These are phyloP conservation scores for Netelia inedita DNA, from an alignment of 2,888 invertebrate genomes.

Conservation along the genomic window DNA sequence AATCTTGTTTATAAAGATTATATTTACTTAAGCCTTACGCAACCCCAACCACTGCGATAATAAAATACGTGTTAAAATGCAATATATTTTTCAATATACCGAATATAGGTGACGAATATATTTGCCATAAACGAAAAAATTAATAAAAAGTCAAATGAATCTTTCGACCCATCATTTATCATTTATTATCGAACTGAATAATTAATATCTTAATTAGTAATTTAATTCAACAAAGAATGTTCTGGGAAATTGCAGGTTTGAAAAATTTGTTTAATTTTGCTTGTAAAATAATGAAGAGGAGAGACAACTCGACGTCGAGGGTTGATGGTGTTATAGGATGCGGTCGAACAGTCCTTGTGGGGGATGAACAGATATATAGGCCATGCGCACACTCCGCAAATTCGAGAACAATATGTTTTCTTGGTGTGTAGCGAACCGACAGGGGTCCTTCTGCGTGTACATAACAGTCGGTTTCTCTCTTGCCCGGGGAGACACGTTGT, in stretches of 20 bases:
- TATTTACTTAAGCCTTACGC: too few species aligned
- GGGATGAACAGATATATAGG: slow-evolving; percentile 63
- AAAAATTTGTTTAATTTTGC: slow-evolving; percentile 1
- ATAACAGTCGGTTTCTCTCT: slow-evolving; percentile 72
- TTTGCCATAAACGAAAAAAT: too few species aligned
- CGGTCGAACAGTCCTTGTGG: slow-evolving; percentile 29
- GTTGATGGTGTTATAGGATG: slow-evolving; percentile 11
- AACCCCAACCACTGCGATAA: not conserved
- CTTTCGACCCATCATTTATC: too few species aligned
- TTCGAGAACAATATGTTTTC: slow-evolving; percentile 84
- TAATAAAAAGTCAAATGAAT: too few species aligned
- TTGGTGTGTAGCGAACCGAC: slow-evolving; percentile 76
- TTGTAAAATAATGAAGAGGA: slow-evolving; percentile 8
- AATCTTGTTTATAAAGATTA: slow-evolving; percentile 7
- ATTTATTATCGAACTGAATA: too few species aligned
- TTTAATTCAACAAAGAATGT: not conserved
- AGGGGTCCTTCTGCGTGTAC: slow-evolving; percentile 68
- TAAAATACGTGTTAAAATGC: not conserved
- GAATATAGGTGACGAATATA: too few species aligned
- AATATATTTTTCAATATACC: too few species aligned
- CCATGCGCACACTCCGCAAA: slow-evolving; percentile 77
- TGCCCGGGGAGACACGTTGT: slow-evolving; percentile 73
- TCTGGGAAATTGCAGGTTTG: not conserved
- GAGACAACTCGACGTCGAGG: not conserved
- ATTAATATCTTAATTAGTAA: not conserved